phyloP scores from a whole-genome alignment of 1,140 invertebrate genomes.

The Nephotettix cincticeps region DNA sequence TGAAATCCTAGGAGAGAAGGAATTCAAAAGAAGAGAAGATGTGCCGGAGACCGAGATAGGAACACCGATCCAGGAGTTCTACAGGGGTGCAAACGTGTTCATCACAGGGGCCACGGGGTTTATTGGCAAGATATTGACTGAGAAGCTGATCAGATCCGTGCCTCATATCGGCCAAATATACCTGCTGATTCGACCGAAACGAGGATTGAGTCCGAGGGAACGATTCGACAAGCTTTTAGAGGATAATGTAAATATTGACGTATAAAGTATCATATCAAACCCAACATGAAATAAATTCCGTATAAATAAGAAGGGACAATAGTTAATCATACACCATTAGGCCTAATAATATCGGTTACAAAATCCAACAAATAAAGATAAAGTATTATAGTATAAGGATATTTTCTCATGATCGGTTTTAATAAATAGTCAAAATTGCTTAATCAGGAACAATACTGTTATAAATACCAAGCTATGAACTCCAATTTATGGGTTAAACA shows the following conservation, averaged over 20 bases:
- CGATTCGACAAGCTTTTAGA: not conserved
- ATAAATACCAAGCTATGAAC: too few relatives aligned
- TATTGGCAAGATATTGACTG: conserved; percentile 76
- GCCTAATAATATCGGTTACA: too few relatives aligned
- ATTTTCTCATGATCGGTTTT: too few relatives aligned
- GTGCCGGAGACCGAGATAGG: not conserved
- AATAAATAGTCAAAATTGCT: too few relatives aligned
- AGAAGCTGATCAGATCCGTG: conserved; percentile 79
- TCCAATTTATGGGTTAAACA: too few relatives aligned
- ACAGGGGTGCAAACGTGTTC: conserved; percentile 58
- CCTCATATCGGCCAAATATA: conserved; percentile 72
- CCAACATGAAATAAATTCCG: too few relatives aligned
- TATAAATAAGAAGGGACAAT: too few relatives aligned
- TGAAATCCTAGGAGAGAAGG: not conserved
- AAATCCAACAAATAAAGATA: too few relatives aligned
- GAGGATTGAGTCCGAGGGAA: not conserved
- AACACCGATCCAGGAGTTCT: conserved; percentile 44
- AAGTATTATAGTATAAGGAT: too few relatives aligned
- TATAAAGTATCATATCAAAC: too few relatives aligned
- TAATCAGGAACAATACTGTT: too few relatives aligned
- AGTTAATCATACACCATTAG: too few relatives aligned
- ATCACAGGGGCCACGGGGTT: conserved; percentile 85
- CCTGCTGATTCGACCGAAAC: conserved; percentile 72
- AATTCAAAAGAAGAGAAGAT: not conserved
- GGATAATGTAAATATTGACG: not conserved